Base-by-base conservation (phyloP, 2,888 invertebrate genomes). In the Polyploca ridens region DNA sequence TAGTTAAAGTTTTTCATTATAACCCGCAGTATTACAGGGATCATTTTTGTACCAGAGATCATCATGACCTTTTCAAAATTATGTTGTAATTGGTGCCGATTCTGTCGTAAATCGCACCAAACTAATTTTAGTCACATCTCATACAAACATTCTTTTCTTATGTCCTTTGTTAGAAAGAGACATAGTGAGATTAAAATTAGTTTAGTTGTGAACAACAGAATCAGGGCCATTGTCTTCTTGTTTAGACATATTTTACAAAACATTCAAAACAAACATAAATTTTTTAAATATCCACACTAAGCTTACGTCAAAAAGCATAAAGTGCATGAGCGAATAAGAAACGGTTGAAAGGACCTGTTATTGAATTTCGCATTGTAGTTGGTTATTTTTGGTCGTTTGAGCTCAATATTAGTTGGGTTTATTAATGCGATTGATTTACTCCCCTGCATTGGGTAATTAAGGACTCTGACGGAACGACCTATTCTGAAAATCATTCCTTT, bases 291-390 rank as follows among this genome's bases (percentile, higher is more conserved):
- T 86, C 86, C 83, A 83, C 68, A 68, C 46, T 67, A 68, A 62
- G 66, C 76, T 77, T 71, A 70, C 72, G 54, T 65, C 62, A 59
- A 71, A 71, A 75, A 67, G 64, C 77, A 77, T 78, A 82, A 81
- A 79, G 70, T 73, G 75, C 77, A 76, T 73, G 69, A 73, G 69
- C 70, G 72, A 68, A 78, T 78, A 80, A 76, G 83, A 82, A 70
- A 81, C 77, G 86, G 81, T 85, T 80, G 83, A 79, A 81, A 81
- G 78, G 69, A 69, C 65, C 73, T 82, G 80, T 86, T 88, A 90
- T 90, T 90, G 87, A 88, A 88, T 88, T 88, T 84, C 84, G 78
- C 85, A 79, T 81, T 83, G 81, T 76, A 77, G 72, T 87, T 84
- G 82, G 79, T 83, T 89, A 87, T 89, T 90, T 86, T 88, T 79